Conservation (phyloP, 2,113 vertebrate species). For the Oxyura jamaicensis region DNA sequence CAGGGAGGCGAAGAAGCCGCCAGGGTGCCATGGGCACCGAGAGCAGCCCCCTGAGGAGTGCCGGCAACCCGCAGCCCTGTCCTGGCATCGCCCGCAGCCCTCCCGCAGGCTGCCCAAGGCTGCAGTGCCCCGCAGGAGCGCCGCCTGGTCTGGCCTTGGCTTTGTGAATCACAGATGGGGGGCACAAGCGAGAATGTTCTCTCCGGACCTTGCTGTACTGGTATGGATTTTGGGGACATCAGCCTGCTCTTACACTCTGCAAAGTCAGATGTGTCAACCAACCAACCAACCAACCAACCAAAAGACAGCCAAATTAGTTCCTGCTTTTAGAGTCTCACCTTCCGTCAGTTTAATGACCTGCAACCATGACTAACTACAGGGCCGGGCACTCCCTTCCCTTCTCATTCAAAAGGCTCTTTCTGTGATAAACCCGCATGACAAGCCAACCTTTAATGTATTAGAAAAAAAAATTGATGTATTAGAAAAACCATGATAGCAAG, state of each 20-base stretch:
- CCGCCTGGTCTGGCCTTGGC: background rate
- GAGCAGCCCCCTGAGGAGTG: too few species aligned
- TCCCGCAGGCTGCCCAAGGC: too few species aligned
- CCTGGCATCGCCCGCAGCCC: too few species aligned
- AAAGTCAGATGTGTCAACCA: background rate
- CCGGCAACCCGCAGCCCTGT: too few species aligned
- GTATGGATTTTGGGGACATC: background rate
- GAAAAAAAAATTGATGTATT: background rate
- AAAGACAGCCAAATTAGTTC: background rate
- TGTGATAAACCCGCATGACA: constrained; percentile 28
- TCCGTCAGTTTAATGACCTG: background rate
- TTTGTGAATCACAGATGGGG: background rate
- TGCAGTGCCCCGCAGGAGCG: too few species aligned
- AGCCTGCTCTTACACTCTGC: background rate
- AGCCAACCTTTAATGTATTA: constrained; percentile 48
- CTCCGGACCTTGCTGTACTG: background rate
- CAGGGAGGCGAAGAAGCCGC: too few species aligned
- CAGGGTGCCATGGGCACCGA: too few species aligned
- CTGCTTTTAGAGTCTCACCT: background rate
- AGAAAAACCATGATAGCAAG: background rate
- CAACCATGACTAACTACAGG: background rate
- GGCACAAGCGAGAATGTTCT: background rate
- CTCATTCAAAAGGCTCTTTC: background rate
- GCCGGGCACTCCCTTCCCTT: background rate
- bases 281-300: too few species aligned